Percentiles rank a stretch among this genome's conserved stretches.
Evolutionary conservation across 2,888 invertebrate genomes (phyloP).

Genomic region (Aspidiotus rigidus): DNA sequence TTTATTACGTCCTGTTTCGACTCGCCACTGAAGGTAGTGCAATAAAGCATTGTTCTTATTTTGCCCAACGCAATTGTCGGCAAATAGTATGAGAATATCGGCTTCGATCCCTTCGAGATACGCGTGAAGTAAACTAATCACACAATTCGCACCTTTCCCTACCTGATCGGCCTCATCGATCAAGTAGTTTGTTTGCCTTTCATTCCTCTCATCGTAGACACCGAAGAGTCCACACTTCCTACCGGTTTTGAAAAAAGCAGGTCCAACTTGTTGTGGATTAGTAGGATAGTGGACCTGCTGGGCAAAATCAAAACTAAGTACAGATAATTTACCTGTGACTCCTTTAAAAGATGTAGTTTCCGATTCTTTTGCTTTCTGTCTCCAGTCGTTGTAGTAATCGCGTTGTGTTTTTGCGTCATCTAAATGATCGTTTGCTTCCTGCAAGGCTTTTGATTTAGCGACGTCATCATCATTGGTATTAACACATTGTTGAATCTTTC

Average conservation of each 20-base stretch:
- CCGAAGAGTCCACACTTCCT: conserved; percentile 7
- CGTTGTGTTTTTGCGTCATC: background rate
- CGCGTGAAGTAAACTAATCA: conserved; percentile 6
- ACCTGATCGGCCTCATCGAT: background rate
- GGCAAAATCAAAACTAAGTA: conserved; percentile 3
- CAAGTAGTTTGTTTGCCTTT: conserved; percentile 5
- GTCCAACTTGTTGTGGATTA: conserved; percentile 8
- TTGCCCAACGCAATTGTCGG: too few species aligned
- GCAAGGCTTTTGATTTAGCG: too few species aligned
- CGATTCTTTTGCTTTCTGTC: background rate
- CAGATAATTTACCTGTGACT: too few species aligned
- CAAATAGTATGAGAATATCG: too few species aligned
- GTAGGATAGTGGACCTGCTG: background rate
- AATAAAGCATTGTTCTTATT: conserved; percentile 12
- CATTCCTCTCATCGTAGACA: background rate
- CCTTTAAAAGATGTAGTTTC: too few species aligned
- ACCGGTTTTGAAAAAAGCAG: conserved; percentile 5
- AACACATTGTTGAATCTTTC: too few species aligned
- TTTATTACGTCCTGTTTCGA: conserved; percentile 4
- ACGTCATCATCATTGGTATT: too few species aligned
- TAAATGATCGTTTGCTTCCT: background rate
- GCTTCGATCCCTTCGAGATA: too few species aligned
- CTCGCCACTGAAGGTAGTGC: background rate
- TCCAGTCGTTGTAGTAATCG: background rate
- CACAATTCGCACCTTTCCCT: conserved; percentile 16